A percentile compares a stretch with the other conserved stretches of the same genome.
phyloP scores from a whole-genome alignment of 2,797 vertebrate species.

The Rhynchotus rufescens region DNA sequence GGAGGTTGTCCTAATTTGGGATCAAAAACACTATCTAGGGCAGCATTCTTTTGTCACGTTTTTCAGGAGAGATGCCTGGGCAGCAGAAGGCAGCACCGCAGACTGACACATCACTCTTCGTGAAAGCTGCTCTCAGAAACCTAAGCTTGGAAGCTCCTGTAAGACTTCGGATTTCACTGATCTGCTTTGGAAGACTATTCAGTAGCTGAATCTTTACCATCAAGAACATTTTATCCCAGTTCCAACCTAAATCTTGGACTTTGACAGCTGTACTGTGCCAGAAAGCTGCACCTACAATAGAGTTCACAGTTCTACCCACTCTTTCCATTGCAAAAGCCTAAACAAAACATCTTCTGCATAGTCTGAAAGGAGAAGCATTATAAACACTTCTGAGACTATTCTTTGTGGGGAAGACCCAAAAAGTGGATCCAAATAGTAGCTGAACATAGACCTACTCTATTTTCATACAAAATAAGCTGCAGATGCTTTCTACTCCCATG shows the following conservation, averaged over 20 bases:
- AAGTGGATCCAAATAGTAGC: neutral
- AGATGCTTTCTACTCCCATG: neutral
- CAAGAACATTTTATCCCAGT: neutral
- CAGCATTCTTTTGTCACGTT: neutral
- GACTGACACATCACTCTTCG: neutral
- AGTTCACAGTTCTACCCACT: neutral
- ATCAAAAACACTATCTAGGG: neutral
- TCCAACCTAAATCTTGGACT: neutral
- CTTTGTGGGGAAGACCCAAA: too few species aligned
- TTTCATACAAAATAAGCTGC: neutral
- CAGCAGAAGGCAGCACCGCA: neutral
- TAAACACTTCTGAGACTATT: neutral
- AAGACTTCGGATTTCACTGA: neutral
- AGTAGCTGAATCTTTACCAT: neutral
- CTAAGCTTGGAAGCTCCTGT: neutral
- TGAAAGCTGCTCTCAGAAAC: neutral
- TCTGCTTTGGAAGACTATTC: neutral
- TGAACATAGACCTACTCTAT: neutral
- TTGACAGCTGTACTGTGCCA: neutral
- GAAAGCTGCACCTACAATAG: neutral
- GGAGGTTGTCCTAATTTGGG: neutral
- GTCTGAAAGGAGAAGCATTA: neutral
- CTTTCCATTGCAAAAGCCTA: neutral
- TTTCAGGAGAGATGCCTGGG: neutral
- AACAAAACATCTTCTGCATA: fast-evolving